Base-by-base conservation (phyloP, 2,113 vertebrate species). In the Microtus oregoni region DNA sequence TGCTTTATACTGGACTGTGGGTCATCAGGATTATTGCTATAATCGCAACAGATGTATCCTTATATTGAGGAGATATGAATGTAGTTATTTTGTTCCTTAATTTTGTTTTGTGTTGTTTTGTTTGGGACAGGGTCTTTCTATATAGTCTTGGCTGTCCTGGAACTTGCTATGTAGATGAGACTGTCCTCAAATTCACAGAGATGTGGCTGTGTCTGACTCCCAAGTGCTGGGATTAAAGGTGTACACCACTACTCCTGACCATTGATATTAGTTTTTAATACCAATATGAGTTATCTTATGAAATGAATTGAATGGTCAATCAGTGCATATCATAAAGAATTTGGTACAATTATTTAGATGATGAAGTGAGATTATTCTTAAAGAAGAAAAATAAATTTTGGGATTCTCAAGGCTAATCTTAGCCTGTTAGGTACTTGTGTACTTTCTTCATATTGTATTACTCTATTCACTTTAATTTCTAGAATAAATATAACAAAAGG, bases 391-490 rank as follows among this genome's bases (percentile, higher is more conserved):
- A 93, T 90, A 83, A 94, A 90, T 67, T 30, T 77, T 76, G 90
- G 93, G 32, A 67, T 35, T 81, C 24, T 28, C 70, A 44, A 58
- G 10, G 44, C 6, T 68, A 38, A 58, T 73, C 38, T 95, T 50
- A 83, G 11, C 28, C 14, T 70, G 17, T 76, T 30, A 63, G 47
- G 88, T 78, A 50, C 47, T 72, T 63, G 4, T 85, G 10, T 87
- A 9, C 44, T 41, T 87, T 94, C 38, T 85, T 13, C 7, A 28
- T 79, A 32, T 67, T 92, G 58, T 47, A 70, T 89, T 90, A 20
- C 75, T 90, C 58, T 96, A 55, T 50, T 94, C 86, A 82, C 82
- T 96, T 95, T 93, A 95, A 96, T 86, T 92, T 94, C 92, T 94
- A 95, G 85, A 52, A 92, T 86, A 94, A 98, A 92, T 93, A 94